Conservation (phyloP, 2,888 invertebrate species). For the Halictus ligatus region DNA sequence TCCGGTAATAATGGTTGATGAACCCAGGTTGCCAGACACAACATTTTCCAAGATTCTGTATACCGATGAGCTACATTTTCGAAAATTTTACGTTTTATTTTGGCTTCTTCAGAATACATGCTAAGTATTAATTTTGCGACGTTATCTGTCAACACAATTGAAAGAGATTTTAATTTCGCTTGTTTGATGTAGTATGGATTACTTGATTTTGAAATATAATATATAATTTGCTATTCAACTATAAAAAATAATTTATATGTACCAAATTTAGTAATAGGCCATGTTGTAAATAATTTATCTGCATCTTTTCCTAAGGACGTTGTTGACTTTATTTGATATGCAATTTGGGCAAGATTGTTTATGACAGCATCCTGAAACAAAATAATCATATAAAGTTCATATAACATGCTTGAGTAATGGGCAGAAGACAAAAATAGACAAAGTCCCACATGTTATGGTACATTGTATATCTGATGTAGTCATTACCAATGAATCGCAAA, state of each 20-base stretch:
- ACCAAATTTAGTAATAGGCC: slow-evolving; percentile 79
- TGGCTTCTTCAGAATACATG: slow-evolving; percentile 80
- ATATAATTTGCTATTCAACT: slow-evolving; percentile 17
- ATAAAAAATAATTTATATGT: slow-evolving; percentile 37
- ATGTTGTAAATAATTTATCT: slow-evolving; percentile 77
- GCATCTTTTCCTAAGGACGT: slow-evolving; percentile 68
- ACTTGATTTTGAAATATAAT: neutral
- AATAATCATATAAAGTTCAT: neutral
- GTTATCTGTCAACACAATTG: slow-evolving; percentile 60
- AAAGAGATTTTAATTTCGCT: slow-evolving; percentile 5
- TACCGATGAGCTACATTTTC: slow-evolving; percentile 83
- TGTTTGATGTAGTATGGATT: neutral
- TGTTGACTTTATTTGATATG: slow-evolving; percentile 72
- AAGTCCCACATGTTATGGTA: neutral
- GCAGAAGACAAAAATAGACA: neutral
- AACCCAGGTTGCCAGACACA: slow-evolving; percentile 83
- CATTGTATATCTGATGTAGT: neutral
- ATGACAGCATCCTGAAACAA: slow-evolving; percentile 73
- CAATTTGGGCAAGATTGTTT: slow-evolving; percentile 68
- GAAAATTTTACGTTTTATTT: slow-evolving; percentile 79
- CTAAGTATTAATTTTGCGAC: slow-evolving; percentile 70
- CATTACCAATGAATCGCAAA: slow-evolving; percentile 75
- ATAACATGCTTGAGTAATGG: neutral
- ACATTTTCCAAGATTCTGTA: slow-evolving; percentile 81
- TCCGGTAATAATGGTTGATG: slow-evolving; percentile 82